Base-by-base conservation (phyloP, 1,140 invertebrate genomes). In the Aphaenogaster rudis region DNA sequence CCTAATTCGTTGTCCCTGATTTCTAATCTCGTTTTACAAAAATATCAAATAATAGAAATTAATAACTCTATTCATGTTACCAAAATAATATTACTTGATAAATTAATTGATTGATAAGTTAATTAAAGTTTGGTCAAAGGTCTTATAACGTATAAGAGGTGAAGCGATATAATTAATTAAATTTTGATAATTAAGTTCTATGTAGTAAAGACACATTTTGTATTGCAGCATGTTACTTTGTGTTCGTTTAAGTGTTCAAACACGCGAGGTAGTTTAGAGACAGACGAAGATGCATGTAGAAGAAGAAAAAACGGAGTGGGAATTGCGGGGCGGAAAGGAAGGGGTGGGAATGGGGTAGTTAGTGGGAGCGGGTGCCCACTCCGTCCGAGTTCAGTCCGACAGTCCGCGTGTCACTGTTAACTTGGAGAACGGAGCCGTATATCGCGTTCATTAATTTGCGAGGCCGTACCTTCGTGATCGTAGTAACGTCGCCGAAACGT, bases 401-500 rank as follows among this genome's bases (percentile, higher is more conserved):
- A 92, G 93, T 93, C 92, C 93, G 93, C 92, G 93, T 94, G 93
- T 93, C 91, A 91, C 92, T 91, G 85, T 88, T 86, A 90, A 86
- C 80, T 64, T 74, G 89, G 88, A 86, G 89, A 91, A 86, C 86
- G 88, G 69, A 86, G 78, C 36, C 76, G 86, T 81, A 57, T 74
- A 33, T 33, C 57, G 42, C 76, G 52, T 64, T 66, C 17, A 33
- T 21, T 61, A 52, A 50, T 74, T 48, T 8, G 8, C 72, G 50
- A n/a, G n/a, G 1, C 8, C 6, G 71, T 61, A 42, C 21, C 57
- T 17, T 17, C 11, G 64, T 21, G 0, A 45, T 42, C 36, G 36
- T 6, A 33, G 2, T 39, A 59, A 21, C n/a, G n/a, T 39, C 72
- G 48, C 6, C 2, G 17, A 42, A 76, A 59, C 36, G 6, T 39